Evolutionary conservation across 2,797 vertebrate species (phyloP).

Genomic region (Diceros bicornis): DNA sequence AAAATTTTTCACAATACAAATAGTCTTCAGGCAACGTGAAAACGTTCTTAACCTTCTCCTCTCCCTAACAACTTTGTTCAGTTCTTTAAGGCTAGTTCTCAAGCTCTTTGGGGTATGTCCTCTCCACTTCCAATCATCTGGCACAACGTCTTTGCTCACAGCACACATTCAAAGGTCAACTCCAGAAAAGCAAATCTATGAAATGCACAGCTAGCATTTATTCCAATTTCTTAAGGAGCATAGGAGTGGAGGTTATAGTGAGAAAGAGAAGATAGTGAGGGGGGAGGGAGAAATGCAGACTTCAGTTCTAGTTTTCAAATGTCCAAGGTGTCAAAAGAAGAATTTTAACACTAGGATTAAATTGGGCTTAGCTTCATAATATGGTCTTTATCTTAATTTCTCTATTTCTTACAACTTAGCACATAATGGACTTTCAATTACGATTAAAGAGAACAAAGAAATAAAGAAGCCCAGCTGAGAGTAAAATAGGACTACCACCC

Average conservation of each 20-base stretch:
- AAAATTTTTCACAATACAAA: slow-evolving; percentile 44
- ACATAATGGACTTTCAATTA: not conserved
- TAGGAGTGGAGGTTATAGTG: not conserved
- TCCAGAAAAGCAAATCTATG: slow-evolving; percentile 23
- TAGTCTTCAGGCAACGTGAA: not conserved
- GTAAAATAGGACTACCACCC: not conserved
- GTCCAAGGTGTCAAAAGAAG: not conserved
- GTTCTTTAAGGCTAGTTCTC: slow-evolving; percentile 15
- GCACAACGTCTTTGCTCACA: slow-evolving; percentile 1
- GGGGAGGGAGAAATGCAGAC: not conserved
- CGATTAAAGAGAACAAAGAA: not conserved
- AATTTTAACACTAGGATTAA: slow-evolving; percentile 53
- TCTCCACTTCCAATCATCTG: not conserved
- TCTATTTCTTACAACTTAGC: not conserved
- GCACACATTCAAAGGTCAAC: not conserved
- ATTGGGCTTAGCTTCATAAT: not conserved
- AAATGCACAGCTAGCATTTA: slow-evolving; percentile 41
- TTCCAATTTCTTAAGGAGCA: not conserved
- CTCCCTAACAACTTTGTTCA: not conserved
- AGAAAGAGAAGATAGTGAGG: not conserved
- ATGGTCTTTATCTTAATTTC: not conserved
- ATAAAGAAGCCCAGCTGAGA: not conserved
- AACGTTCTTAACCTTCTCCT: not conserved
- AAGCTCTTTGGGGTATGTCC: not conserved
- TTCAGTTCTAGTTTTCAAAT: slow-evolving; percentile 33